Conservation (phyloP, 30 jellyfish, hydroid and myxozoan genomes). For the Hydra vulgaris region DNA sequence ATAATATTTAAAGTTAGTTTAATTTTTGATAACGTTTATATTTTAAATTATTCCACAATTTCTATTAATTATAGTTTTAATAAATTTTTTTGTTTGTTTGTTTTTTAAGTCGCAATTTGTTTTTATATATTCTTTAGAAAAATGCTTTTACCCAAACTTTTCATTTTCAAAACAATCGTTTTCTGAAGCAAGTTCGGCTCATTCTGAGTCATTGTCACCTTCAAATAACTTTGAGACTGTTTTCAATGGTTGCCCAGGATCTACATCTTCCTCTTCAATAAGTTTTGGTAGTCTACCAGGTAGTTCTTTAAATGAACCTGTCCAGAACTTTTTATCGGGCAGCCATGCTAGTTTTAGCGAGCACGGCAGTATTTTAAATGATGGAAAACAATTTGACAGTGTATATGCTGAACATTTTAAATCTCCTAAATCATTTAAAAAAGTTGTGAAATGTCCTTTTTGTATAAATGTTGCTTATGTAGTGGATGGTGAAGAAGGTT, state of each 20-base stretch:
- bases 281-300: not conserved
- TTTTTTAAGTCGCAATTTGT: no score
- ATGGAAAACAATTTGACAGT: not conserved
- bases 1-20: no score
- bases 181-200: not conserved
- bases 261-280: not conserved
- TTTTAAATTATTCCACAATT: no score
- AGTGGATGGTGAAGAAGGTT: not conserved
- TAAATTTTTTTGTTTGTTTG: no score
- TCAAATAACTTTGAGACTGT: not conserved
- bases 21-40: no score
- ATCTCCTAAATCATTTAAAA: not conserved
- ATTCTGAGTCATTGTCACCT: not conserved
- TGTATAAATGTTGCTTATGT: not conserved
- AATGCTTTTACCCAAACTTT: no score
- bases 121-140: no score
- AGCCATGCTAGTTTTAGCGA: not conserved
- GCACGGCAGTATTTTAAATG: not conserved
- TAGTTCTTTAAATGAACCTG: not conserved
- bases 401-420: not conserved
- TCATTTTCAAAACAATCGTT: not conserved
- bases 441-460: not conserved
- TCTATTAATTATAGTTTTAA: no score
- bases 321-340: not conserved
- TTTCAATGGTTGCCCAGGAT: not conserved